Evolutionary conservation across 2,888 invertebrate genomes (phyloP), one percentile per base, ranked within the genome.

Genomic region (Lysandra bellargus): DNA sequence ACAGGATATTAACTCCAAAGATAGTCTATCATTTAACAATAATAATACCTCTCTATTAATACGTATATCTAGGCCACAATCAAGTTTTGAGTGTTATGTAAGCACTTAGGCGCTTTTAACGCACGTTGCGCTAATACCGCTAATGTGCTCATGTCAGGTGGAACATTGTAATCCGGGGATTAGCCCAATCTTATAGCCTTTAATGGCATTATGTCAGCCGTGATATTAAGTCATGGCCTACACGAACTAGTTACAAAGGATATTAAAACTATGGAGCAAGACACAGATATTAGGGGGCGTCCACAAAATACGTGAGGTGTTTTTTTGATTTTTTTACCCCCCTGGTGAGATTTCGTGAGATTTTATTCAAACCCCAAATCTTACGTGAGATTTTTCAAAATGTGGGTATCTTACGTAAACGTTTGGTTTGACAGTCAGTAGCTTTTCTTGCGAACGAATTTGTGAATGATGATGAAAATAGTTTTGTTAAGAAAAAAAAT

Each of bases 171-270:
- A 49, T 75, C 75, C 44, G 44, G 12, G 49, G 75, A 44, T 75
- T 75, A 75, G 23, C 5, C 14, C 69, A 69, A 69, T 69, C 69
- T 33, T 33, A 69, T 4, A 69, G 69, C 69, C 69, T 33, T 69
- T 69, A 69, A 69, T 69, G 69, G 69, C 17, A 69, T 69, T 69
- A 69, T 69, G 69, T 69, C 69, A 69, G 69, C 12, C 2, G 23
- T 53, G 78, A 72, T 78, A 78, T 72, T 37, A 78, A 60, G 78
- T 72, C 72, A 72, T 72, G 78, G 69, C 49, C 69, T 72, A 49
- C 72, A 44, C 6, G 14, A 49, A 12, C 2, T 14, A 12, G n/a
- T 40, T 49, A 49, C 53, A 61, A 78, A 44, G 9, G 23, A 78
- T 78, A 23, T 14, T 3, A 12, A 53, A 53, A 3, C 14, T 53